phyloP scores from a whole-genome alignment of 1,140 invertebrate genomes.

The Drosophila sturtevanti region DNA sequence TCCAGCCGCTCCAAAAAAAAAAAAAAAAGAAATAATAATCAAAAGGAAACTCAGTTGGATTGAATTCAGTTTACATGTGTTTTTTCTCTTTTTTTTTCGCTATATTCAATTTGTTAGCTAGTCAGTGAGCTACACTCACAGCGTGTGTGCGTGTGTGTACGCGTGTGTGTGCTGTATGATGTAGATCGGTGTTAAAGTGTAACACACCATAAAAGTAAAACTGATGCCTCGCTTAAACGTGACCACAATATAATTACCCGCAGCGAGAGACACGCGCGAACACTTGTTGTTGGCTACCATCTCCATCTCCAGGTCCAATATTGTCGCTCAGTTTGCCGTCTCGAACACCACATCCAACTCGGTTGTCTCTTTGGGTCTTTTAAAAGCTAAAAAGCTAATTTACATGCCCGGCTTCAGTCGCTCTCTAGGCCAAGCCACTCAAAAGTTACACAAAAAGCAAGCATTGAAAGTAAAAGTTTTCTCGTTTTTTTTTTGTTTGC shows the following conservation, averaged over 20 bases:
- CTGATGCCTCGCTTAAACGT: slow-evolving; percentile 73
- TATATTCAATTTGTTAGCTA: slow-evolving; percentile 36
- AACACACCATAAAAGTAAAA: slow-evolving; percentile 76
- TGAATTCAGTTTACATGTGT: slow-evolving; percentile 8
- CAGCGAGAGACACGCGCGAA: slow-evolving; percentile 52
- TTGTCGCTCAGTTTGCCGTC: background rate
- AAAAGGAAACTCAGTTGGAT: slow-evolving; percentile 22
- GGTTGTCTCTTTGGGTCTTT: slow-evolving; percentile 51
- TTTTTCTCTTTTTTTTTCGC: slow-evolving; percentile 9
- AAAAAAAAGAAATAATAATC: too few relatives aligned
- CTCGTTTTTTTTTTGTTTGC: background rate
- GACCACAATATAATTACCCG: slow-evolving; percentile 81
- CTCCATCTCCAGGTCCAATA: background rate
- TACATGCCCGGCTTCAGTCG: slow-evolving; percentile 52
- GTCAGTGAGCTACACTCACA: background rate
- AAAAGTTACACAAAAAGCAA: slow-evolving; percentile 48
- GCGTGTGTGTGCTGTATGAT: slow-evolving; percentile 6
- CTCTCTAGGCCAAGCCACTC: slow-evolving; percentile 29
- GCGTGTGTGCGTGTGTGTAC: background rate
- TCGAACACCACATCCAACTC: slow-evolving; percentile 9
- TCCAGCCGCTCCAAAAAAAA: background rate
- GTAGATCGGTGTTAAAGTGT: slow-evolving; percentile 73
- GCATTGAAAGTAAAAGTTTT: slow-evolving; percentile 60
- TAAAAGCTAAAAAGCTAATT: slow-evolving; percentile 72
- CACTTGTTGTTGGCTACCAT: slow-evolving; percentile 65